Conservation (phyloP, 2,797 vertebrate genomes). For the Capromys pilorides region DNA sequence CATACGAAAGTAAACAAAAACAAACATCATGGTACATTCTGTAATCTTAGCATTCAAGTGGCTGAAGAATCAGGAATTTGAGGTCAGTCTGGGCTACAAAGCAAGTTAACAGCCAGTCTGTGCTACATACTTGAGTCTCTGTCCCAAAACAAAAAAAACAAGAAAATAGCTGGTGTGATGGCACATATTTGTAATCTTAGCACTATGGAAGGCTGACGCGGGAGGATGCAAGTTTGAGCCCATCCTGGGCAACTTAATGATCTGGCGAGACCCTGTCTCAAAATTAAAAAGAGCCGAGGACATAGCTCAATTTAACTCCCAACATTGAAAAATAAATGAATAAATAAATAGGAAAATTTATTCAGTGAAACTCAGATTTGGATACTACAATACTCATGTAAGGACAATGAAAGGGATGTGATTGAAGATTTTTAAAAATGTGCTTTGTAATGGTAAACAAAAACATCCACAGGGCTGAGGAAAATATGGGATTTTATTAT, state of each 20-base stretch:
- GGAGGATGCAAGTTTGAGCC: not conserved
- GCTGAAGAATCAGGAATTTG: not conserved
- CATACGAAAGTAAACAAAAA: constrained; percentile 49
- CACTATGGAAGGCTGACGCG: not conserved
- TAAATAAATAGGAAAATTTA: constrained; percentile 36
- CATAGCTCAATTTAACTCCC: not conserved
- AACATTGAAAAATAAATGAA: not conserved
- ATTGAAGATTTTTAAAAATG: constrained; percentile 24
- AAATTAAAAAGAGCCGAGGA: not conserved
- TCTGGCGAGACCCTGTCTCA: not conserved
- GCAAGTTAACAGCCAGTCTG: not conserved
- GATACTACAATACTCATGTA: constrained; percentile 1
- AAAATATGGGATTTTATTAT: not conserved
- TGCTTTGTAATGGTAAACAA: not conserved
- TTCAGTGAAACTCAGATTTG: constrained; percentile 10
- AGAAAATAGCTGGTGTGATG: not conserved
- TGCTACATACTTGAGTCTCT: not conserved
- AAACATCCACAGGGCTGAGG: not conserved
- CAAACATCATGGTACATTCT: not conserved
- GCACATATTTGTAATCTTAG: not conserved
- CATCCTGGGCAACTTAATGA: not conserved
- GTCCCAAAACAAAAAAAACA: not conserved
- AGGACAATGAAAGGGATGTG: not conserved
- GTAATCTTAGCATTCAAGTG: not conserved
- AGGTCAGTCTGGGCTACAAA: not conserved